These are phyloP conservation scores for Xanthorhoe designata DNA, from an alignment of 2,888 invertebrate species.

Conservation along the genomic window DNA sequence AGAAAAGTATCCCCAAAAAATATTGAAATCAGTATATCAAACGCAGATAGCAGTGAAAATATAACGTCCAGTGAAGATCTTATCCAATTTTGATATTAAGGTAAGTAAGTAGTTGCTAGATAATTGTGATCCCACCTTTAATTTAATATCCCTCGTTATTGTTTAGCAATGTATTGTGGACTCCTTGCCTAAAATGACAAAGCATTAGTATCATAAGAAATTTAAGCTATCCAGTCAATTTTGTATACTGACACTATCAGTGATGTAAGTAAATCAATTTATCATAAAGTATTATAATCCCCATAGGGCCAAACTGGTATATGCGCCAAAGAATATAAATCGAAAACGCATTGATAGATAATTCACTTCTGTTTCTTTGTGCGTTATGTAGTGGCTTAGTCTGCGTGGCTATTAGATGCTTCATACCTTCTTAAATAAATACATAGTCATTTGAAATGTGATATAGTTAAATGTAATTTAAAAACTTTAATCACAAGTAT, in stretches of 20 bases:
- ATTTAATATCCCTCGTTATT: slow-evolving; percentile 16
- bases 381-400: background rate
- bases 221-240: slow-evolving; percentile 1
- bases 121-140: slow-evolving; percentile 40
- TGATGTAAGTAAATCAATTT: slow-evolving; percentile 1
- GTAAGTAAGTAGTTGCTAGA: slow-evolving; percentile 36
- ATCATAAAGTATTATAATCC: background rate
- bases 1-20: slow-evolving; percentile 73
- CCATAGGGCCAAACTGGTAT: background rate
- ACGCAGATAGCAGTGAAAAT: slow-evolving; percentile 45
- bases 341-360: slow-evolving; percentile 8
- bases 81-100: slow-evolving; percentile 67
- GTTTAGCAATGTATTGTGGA: slow-evolving; percentile 18
- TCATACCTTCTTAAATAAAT: background rate
- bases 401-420: slow-evolving; percentile 1
- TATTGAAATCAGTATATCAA: slow-evolving; percentile 48
- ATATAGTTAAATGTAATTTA: slow-evolving; percentile 36
- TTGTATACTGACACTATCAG: background rate
- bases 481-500: slow-evolving; percentile 9
- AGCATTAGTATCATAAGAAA: slow-evolving; percentile 24
- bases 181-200: slow-evolving; percentile 32
- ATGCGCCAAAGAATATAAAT: slow-evolving; percentile 18
- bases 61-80: slow-evolving; percentile 68
- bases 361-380: slow-evolving; percentile 4
- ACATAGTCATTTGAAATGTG: slow-evolving; percentile 36